Base-by-base conservation (phyloP, 92 coral and sea anemone genomes). In the Porites divaricata region DNA sequence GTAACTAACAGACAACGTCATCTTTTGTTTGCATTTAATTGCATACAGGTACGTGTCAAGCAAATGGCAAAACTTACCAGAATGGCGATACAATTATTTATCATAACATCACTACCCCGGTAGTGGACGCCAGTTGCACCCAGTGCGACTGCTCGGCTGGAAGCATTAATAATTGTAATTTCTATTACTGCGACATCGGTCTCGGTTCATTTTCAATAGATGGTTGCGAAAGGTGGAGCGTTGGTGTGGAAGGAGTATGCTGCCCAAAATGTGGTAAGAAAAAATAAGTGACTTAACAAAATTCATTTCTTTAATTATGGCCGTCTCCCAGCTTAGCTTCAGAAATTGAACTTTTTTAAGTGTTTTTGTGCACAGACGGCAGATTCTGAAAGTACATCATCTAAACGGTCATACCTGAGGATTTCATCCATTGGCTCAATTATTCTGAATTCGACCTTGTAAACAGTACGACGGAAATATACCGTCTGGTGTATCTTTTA, bases 261-360 rank as follows among this genome's bases (percentile, higher is more conserved):
- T 82, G 86, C 15, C 86, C 86, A 19, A 1, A 14, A 9, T 82
- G 86, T 74, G 72, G 79, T 82, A 62, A 72, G 71, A 52, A 25
- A 56, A 26, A 10, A n/a, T n/a, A 16, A 45, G 21, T 2, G 48
- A 8, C 23, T 2, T 35, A 35, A 35, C 45, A 1, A 35, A 4
- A 35, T 4, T 35, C 45, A 35, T 35, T 35, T 35, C 45, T 35
- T 35, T 35, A 35, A 35, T 35, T 35, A 35, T 35, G 45, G 45
- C 45, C 45, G 45, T 35, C 45, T 35, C 45, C 45, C 45, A 35
- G 45, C 4, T 35, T 35, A 35, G 45, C 45, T 35, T 35, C 45
- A 35, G 45, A 35, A 6, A 6, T 3, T 35, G 6, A 4, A 35
- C 6, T 35, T 35, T n/a, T n/a, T n/a, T n/a, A n/a, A 4, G 45